Evolutionary conservation across 1,140 invertebrate species (phyloP).

Genomic region (Pseudomyrmex cubaensis): DNA sequence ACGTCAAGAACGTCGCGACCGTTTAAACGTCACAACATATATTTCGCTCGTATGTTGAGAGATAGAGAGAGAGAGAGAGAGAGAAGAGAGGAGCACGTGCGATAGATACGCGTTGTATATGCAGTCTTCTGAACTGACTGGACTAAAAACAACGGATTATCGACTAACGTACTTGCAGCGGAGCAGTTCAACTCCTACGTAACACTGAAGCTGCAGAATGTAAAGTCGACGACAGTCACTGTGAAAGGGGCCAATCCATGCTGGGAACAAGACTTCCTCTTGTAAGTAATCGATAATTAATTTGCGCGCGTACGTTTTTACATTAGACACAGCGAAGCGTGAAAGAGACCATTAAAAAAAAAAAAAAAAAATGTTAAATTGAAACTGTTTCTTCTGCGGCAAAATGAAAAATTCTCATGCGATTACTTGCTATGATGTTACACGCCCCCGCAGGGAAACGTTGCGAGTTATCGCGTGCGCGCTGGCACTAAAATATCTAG

Average conservation of each 20-base stretch:
- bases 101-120: background rate
- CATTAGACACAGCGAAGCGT: background rate
- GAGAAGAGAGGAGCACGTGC: too few species aligned
- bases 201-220: constrained; percentile 98
- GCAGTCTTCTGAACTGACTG: background rate
- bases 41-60: constrained; percentile 27
- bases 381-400: background rate
- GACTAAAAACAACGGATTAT: constrained; percentile 19
- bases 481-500: constrained; percentile 36
- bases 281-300: constrained; percentile 91
- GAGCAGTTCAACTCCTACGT: constrained; percentile 96
- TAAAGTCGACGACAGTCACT: constrained; percentile 98
- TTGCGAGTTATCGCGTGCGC: constrained; percentile 36
- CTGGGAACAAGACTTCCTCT: constrained; percentile 99
- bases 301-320: background rate
- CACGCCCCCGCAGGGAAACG: background rate
- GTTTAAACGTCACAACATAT: background rate
- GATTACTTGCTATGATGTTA: constrained; percentile 10
- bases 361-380: background rate
- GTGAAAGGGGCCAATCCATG: constrained; percentile 97
- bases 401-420: constrained; percentile 8
- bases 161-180: constrained; percentile 86
- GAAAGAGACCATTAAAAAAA: background rate
- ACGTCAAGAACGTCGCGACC: too few species aligned
- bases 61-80: too few species aligned